phyloP scores from a whole-genome alignment of 2,113 vertebrate genomes.

The Dromas ardeola region DNA sequence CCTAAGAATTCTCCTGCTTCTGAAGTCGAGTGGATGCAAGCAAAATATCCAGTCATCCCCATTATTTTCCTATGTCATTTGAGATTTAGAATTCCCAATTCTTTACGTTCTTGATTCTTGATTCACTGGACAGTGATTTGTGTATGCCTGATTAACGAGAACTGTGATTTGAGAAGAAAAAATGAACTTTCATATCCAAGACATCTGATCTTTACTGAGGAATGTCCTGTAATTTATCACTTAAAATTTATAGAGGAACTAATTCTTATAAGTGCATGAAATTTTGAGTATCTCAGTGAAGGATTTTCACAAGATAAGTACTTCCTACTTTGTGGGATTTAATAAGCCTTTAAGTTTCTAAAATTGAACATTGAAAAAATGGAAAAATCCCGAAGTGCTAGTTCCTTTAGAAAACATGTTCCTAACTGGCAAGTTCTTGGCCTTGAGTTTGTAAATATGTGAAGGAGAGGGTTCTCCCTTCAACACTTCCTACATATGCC shows the following conservation, averaged over 20 bases:
- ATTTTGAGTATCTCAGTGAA: background rate
- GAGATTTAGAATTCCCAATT: background rate
- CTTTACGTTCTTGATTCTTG: background rate
- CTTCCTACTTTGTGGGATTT: background rate
- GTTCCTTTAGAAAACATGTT: background rate
- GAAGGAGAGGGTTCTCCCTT: background rate
- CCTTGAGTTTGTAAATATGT: background rate
- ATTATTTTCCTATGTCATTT: background rate
- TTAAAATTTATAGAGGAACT: background rate
- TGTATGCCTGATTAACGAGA: background rate
- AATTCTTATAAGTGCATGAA: background rate
- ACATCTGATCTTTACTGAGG: background rate
- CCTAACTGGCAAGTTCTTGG: background rate
- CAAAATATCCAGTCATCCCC: background rate
- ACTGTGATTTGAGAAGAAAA: background rate
- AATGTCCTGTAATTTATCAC: background rate
- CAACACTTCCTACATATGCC: conserved; percentile 15
- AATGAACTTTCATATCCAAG: background rate
- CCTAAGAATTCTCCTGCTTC: background rate
- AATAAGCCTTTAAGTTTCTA: background rate
- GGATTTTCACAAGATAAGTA: background rate
- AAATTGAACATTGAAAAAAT: background rate
- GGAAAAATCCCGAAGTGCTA: background rate
- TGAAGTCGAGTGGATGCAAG: background rate
- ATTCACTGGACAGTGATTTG: background rate